phyloP scores from a whole-genome alignment of 2,888 invertebrate species.

The Nemurella pictetii region DNA sequence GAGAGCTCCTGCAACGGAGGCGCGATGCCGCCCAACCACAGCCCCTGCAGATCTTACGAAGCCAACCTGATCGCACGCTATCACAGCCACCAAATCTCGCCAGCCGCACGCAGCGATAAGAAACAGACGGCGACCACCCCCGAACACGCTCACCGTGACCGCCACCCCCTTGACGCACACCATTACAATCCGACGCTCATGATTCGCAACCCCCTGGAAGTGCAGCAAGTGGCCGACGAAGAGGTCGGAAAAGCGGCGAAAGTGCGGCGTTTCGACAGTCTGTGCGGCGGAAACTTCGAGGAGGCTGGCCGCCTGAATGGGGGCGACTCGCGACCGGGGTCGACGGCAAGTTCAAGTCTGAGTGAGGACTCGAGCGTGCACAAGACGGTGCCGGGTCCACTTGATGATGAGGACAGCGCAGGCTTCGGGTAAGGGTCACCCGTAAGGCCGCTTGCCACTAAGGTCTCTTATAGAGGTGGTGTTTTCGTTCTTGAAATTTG shows the following conservation, averaged over 20 bases:
- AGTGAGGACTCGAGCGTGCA: slow-evolving; percentile 17
- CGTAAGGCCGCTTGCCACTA: too few species aligned
- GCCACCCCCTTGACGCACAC: background rate
- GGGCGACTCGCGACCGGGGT: background rate
- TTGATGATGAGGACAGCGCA: slow-evolving; percentile 13
- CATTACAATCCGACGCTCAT: background rate
- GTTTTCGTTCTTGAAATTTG: too few species aligned
- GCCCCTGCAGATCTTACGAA: slow-evolving; percentile 23
- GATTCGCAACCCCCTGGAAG: background rate
- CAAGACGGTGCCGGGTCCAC: background rate
- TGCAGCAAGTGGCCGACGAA: background rate
- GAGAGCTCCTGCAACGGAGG: background rate
- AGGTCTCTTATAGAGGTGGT: background rate
- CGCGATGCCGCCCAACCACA: background rate
- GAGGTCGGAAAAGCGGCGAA: background rate
- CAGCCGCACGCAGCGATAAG: slow-evolving; percentile 38
- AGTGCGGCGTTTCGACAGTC: background rate
- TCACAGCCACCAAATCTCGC: slow-evolving; percentile 33
- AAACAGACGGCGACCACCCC: slow-evolving; percentile 35
- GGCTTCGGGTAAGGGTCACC: slow-evolving; percentile 23
- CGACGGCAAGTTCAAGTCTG: background rate
- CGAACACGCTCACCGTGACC: background rate
- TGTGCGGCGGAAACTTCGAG: background rate
- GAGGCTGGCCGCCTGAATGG: background rate
- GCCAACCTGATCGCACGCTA: slow-evolving; percentile 30